Base-by-base conservation (phyloP, 2,797 vertebrate genomes). In the Threskiornis aethiopicus region DNA sequence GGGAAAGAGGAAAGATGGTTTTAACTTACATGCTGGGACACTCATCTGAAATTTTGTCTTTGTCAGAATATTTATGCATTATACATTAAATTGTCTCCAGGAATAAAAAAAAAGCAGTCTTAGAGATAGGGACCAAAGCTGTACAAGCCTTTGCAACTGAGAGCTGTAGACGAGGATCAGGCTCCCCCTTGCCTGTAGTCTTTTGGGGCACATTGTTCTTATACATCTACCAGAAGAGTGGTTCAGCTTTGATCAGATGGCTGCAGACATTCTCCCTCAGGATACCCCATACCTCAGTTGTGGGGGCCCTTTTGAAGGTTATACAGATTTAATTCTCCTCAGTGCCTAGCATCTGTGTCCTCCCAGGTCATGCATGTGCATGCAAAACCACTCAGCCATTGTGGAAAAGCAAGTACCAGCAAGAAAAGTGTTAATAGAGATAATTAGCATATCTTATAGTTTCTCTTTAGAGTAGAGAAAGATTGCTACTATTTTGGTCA, bases 251-350 rank as follows among this genome's bases (percentile, higher is more conserved):
- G 18, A 24, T 46, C 8, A 37, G 35, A 10, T 12, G 11, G 4
- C 19, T 84, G 55, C 47, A 47, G 49, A 17, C 2, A 5, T 76
- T 81, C 9, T 76, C 26, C n/a, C 35, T 28, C 18, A 70, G 25
- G 47, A n/a, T 13, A 64, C 0, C 5, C 11, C 33, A 37, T 2
- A 66, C 21, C 7, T 86, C 61, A 67, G n/a, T 14, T 4, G 1
- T 47, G 47, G n/a, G 19, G 12, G 5, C 2, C n/a, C 39, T 86
- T 71, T 59, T 39, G 61, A 59, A 80, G 12, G 22, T 18, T 51
- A 16, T 20, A 16, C 11, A 52, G 35, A 52, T 84, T 80, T 67
- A 88, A 37, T 16, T 86, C 8, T 8, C 17, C 24, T 5, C 22
- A n/a, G 15, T 46, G 41, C 6, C 11, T 21, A 14, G 10, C 5